phyloP scores from a whole-genome alignment of 2,113 vertebrate genomes.

The Rhinoderma darwinii region DNA sequence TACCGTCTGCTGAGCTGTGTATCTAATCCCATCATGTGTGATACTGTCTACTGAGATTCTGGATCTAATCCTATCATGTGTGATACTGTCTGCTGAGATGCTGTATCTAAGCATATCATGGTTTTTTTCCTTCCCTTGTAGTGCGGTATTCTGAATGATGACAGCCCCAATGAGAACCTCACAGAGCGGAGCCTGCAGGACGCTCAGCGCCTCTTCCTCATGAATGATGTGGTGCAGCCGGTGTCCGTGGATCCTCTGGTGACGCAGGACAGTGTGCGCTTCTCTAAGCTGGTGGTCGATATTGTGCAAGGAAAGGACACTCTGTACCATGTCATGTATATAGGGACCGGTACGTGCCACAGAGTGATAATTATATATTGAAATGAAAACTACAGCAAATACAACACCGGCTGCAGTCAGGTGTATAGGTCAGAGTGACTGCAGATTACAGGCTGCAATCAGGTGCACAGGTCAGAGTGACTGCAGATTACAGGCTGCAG shows the following conservation, averaged over 20 bases:
- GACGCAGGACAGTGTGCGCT: slow-evolving; percentile 92
- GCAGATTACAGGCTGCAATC: too few species aligned
- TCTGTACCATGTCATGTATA: slow-evolving; percentile 96
- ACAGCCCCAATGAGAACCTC: slow-evolving; percentile 89
- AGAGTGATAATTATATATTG: too few species aligned
- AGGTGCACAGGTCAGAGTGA: too few species aligned
- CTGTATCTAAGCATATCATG: neutral
- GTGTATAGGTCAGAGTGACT: too few species aligned
- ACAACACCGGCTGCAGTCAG: too few species aligned
- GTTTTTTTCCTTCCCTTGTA: slow-evolving; percentile 61
- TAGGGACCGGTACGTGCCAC: slow-evolving; percentile 88
- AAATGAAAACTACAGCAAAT: too few species aligned
- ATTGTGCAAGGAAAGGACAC: slow-evolving; percentile 95
- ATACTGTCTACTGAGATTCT: neutral
- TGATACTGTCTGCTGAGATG: neutral
- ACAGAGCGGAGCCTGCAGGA: slow-evolving; percentile 97
- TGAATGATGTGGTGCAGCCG: slow-evolving; percentile 96
- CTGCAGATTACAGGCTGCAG: neutral
- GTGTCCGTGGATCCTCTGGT: slow-evolving; percentile 90
- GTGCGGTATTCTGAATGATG: slow-evolving; percentile 90
- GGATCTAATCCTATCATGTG: neutral
- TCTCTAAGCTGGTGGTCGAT: slow-evolving; percentile 94
- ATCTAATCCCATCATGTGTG: neutral
- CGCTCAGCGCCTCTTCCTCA: slow-evolving; percentile 92
- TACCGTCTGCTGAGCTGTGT: neutral